phyloP scores from a whole-genome alignment of 2,113 vertebrate genomes.

The Epinephelus moara region DNA sequence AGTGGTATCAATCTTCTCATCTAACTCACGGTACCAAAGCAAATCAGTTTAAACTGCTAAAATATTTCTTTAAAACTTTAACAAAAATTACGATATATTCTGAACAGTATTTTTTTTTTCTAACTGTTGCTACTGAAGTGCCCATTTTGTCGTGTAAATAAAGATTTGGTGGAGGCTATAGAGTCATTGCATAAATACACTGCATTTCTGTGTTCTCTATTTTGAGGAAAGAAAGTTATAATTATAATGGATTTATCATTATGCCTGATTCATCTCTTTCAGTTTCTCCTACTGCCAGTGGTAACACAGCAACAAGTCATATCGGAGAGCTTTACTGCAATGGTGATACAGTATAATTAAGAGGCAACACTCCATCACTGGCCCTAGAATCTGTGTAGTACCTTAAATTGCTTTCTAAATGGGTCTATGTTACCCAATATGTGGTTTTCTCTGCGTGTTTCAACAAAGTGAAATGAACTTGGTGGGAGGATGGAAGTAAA shows the following conservation, averaged over 20 bases:
- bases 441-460: slow-evolving; percentile 81
- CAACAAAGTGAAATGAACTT: slow-evolving; percentile 81
- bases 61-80: background rate
- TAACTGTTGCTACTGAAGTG: background rate
- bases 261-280: slow-evolving; percentile 2
- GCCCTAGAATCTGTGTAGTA: slow-evolving; percentile 69
- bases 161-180: background rate
- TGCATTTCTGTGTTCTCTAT: background rate
- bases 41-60: background rate
- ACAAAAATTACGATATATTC: background rate
- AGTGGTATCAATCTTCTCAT: background rate
- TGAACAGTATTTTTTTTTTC: background rate
- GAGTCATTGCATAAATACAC: background rate
- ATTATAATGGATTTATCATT: background rate
- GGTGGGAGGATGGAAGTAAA: slow-evolving; percentile 75
- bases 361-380: slow-evolving; percentile 80
- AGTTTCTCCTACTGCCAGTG: slow-evolving; percentile 33
- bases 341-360: slow-evolving; percentile 83
- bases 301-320: slow-evolving; percentile 70
- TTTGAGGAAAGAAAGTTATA: background rate
- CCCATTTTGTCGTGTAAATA: background rate
- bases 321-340: slow-evolving; percentile 71
- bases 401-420: slow-evolving; percentile 86
- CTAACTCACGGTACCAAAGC: background rate
- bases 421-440: slow-evolving; percentile 86